Base-by-base conservation (phyloP, 2,113 vertebrate genomes). In the Cercopithecus mona region DNA sequence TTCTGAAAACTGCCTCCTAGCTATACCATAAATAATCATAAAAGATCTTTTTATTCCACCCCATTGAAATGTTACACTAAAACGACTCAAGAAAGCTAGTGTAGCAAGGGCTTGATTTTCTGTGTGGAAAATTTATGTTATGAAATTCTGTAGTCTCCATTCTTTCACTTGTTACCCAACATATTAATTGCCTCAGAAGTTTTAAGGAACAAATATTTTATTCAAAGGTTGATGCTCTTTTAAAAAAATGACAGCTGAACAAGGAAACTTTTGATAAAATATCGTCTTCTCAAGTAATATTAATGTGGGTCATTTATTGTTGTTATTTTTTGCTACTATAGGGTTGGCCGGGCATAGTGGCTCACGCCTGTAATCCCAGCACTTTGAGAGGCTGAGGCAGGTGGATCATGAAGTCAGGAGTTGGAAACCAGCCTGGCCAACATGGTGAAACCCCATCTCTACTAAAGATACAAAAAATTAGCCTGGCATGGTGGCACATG, bases 1-100 rank as follows among this genome's bases (percentile, higher is more conserved):
- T 96, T 98, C 82, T 97, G 48, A 97, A 90, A 97, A 88, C 85
- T 85, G 70, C 91, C 97, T 97, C 57, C 91, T 82, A 85, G 76
- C 83, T 93, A 82, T 95, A 70, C 40, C 38, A 59, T 90, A 92
- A 90, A 95, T 78, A 93, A 89, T 95, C 76, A 98, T 89, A 97
- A 97, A 97, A 93, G 90, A 91, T 40, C 90, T 89, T 94, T 97
- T 97, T 97, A 96, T 88, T 96, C 86, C 17, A 90, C 73, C 57
- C 55, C 52, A 64, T 30, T 94, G 80, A 95, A 95, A 90, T 30
- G 61, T 83, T 76, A 93, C 72, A 93, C 72, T 90, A 68, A 94
- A 82, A 57, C 84, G 43, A 93, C 35, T 79, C 80, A 88, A 55
- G 87, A 95, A 97, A 32, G 11, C 64, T 52, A 59, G 59, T 75